phyloP scores from a whole-genome alignment of 2,797 vertebrate genomes.

The Novumbra hubbsi region DNA sequence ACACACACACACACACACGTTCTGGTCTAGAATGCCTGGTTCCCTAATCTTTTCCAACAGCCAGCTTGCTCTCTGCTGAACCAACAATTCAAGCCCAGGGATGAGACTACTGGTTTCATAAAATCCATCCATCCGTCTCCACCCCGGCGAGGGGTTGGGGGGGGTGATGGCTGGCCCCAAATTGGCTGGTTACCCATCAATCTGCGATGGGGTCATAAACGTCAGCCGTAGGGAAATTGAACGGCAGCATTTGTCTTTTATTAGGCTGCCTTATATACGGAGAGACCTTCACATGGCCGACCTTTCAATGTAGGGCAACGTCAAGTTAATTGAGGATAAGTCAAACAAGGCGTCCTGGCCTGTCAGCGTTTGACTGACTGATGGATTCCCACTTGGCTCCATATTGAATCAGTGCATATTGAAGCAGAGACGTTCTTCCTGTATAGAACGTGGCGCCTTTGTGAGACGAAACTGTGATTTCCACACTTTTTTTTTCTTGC shows the following conservation, averaged over 20 bases:
- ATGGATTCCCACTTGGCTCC: slow-evolving; percentile 11
- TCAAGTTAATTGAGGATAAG: slow-evolving; percentile 49
- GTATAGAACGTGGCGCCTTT: neutral
- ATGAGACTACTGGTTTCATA: no score
- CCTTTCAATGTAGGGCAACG: slow-evolving; percentile 44
- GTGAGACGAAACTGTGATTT: neutral
- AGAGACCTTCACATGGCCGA: slow-evolving; percentile 45
- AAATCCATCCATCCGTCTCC: no score
- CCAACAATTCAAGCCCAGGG: no score
- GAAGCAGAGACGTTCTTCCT: neutral
- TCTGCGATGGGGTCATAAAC: slow-evolving; percentile 57
- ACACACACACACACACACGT: no score
- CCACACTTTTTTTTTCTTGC: neutral
- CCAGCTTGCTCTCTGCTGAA: no score
- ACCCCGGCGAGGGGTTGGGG: no score
- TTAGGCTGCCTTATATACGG: slow-evolving; percentile 37
- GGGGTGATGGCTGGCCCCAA: slow-evolving; percentile 19
- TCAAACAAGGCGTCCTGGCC: slow-evolving; percentile 31
- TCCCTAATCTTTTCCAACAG: no score
- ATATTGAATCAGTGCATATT: neutral
- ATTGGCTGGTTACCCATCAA: slow-evolving; percentile 47
- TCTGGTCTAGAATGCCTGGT: no score
- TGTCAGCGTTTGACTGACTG: slow-evolving; percentile 9
- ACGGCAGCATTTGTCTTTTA: slow-evolving; percentile 65
- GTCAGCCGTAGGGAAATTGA: slow-evolving; percentile 59